Evolutionary conservation across 2,797 vertebrate species (phyloP).

Genomic region (Onychomys torridus): DNA sequence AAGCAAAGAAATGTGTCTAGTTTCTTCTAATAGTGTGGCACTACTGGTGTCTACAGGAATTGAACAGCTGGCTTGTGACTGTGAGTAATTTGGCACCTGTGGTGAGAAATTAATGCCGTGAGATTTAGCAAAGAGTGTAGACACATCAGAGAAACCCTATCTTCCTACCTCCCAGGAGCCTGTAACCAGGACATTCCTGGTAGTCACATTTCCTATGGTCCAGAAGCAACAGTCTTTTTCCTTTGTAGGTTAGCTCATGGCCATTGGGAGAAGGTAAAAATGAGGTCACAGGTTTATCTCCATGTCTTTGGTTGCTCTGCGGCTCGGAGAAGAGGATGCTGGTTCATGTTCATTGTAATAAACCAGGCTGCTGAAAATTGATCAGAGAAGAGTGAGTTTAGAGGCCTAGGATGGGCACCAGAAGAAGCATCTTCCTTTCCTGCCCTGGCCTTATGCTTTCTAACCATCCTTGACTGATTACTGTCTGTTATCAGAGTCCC

Average conservation of each 20-base stretch:
- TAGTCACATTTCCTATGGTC: neutral
- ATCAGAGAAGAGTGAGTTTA: neutral
- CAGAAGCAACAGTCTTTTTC: neutral
- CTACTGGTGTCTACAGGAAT: neutral
- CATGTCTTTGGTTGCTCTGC: neutral
- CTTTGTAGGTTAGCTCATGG: constrained; percentile 4
- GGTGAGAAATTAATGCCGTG: neutral
- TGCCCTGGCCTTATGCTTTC: neutral
- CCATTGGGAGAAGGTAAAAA: neutral
- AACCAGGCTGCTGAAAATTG: neutral
- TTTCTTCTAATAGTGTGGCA: neutral
- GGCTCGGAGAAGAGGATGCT: neutral
- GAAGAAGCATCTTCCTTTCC: neutral
- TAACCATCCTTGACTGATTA: neutral
- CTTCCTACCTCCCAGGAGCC: neutral
- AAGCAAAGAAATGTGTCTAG: neutral
- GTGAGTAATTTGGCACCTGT: neutral
- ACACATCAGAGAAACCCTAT: neutral
- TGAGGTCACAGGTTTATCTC: neutral
- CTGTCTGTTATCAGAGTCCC: neutral
- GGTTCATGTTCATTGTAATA: neutral
- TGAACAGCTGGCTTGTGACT: neutral
- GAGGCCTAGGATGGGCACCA: neutral
- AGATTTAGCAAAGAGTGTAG: neutral
- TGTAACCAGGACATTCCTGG: neutral